Base-by-base conservation (phyloP, 2,888 invertebrate species). In the Abrostola tripartita region DNA sequence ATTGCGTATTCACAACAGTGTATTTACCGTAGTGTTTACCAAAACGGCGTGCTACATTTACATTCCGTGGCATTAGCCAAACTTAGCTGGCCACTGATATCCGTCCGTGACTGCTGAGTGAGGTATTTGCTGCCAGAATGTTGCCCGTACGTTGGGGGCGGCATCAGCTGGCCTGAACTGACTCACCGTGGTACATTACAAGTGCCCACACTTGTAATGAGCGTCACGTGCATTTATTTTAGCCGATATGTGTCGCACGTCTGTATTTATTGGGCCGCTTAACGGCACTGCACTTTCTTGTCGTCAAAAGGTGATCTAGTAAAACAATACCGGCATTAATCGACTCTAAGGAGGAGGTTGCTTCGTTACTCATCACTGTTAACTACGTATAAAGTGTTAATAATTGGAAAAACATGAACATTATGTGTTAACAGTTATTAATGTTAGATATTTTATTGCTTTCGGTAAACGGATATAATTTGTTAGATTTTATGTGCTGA, bases 261-360 rank as follows among this genome's bases (percentile, higher is more conserved):
- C 57, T 14, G 37, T 44, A 72, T 70, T 81, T 85, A 87, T 86
- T 85, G 79, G 86, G 79, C 60, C 85, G 76, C 76, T 83, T 88
- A 89, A 90, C 89, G 88, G 89, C 80, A 88, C 85, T 80, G 74
- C 76, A 86, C 90, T 91, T 91, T 91, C 89, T 83, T 85, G 67
- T 74, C 67, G 69, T 54, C 69, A 66, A 65, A 65, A 53, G 44
- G 50, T 58, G 68, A 79, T 65, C 69, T 81, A 77, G 77, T 81
- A 80, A 78, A 81, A 69, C 41, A 74, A 75, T 67, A 50, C n/a
- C 53, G 8, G 42, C 55, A 35, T 58, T 42, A 60, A 63, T 51
- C 36, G 40, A 49, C 52, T 41, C 36, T 36, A 41, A 47, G 24
- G 2, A 38, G 53, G 12, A 53, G 38, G 37, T 12, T 42, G 52